These are phyloP conservation scores for Nipponacmea schrenckii DNA, from an alignment of 2,888 invertebrate genomes.

Conservation along the genomic window DNA sequence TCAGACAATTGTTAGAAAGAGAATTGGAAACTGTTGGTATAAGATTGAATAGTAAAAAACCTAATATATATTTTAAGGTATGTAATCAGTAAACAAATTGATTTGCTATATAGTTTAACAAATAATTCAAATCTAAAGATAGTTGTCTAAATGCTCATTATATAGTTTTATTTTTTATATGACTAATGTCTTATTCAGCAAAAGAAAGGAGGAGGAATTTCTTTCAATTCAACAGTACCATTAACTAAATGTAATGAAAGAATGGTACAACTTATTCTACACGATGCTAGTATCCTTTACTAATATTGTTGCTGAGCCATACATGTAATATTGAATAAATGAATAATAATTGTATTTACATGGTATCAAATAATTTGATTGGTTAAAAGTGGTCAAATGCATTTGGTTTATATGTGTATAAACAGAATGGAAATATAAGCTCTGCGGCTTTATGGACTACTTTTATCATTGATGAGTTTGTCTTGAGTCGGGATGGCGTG, in stretches of 20 bases:
- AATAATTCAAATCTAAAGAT: not conserved
- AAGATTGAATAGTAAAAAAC: constrained; percentile 91
- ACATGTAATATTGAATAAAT: not conserved
- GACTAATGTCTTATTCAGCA: constrained; percentile 70
- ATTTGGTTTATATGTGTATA: too few species aligned
- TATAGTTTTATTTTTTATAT: too few species aligned
- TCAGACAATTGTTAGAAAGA: constrained; percentile 83
- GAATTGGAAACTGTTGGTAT: constrained; percentile 99
- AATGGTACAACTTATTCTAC: constrained; percentile 96
- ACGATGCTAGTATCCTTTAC: constrained; percentile 90
- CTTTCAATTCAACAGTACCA: constrained; percentile 95
- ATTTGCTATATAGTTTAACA: not conserved
- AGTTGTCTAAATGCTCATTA: not conserved
- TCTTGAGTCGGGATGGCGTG: too few species aligned
- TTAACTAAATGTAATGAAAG: constrained; percentile 95
- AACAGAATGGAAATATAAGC: too few species aligned
- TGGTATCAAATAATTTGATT: not conserved
- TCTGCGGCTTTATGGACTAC: too few species aligned
- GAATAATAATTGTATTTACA: not conserved
- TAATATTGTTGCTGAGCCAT: not conserved
- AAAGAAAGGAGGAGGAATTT: constrained; percentile 95
- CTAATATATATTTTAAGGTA: constrained; percentile 98
- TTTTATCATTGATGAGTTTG: too few species aligned
- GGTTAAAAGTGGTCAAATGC: too few species aligned
- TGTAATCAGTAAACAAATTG: not conserved